A percentile compares a stretch with the other conserved stretches of the same genome.
phyloP scores from a whole-genome alignment of 2,113 vertebrate genomes.

The Notothenia coriiceps region DNA sequence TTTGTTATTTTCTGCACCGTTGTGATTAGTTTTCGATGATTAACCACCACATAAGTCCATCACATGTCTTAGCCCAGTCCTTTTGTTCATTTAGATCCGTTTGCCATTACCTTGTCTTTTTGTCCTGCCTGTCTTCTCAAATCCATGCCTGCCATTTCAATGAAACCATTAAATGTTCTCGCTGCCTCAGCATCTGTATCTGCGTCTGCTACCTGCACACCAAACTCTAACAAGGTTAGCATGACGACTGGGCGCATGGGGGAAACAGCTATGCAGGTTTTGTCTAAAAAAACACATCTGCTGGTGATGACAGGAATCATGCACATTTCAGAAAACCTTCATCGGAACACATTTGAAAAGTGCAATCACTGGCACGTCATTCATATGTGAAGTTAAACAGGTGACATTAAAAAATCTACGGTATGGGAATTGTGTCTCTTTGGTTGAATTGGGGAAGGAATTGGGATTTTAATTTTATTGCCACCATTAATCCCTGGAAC shows the following conservation, averaged over 20 bases:
- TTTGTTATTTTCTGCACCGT: too few relatives aligned
- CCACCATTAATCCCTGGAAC: conserved; percentile 4
- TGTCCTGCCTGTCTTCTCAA: too few relatives aligned
- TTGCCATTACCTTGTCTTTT: too few relatives aligned
- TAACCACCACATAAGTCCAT: too few relatives aligned
- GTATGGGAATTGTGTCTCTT: neutral
- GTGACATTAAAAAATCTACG: neutral
- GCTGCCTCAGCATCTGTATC: too few relatives aligned
- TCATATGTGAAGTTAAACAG: neutral
- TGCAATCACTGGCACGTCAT: neutral
- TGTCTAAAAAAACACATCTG: neutral
- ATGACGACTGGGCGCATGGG: neutral
- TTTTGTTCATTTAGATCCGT: too few relatives aligned
- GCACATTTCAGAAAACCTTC: neutral
- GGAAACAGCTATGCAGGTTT: neutral
- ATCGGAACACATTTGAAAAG: neutral
- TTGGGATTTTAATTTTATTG: neutral
- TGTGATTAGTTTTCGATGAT: too few relatives aligned
- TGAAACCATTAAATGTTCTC: too few relatives aligned
- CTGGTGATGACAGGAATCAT: neutral
- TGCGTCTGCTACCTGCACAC: too few relatives aligned
- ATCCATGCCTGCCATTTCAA: too few relatives aligned
- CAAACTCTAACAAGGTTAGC: neutral
- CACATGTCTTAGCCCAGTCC: too few relatives aligned
- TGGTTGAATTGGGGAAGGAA: neutral